These are phyloP conservation scores for Neosalanx taihuensis DNA, from an alignment of 2,797 vertebrate species.

Conservation along the genomic window DNA sequence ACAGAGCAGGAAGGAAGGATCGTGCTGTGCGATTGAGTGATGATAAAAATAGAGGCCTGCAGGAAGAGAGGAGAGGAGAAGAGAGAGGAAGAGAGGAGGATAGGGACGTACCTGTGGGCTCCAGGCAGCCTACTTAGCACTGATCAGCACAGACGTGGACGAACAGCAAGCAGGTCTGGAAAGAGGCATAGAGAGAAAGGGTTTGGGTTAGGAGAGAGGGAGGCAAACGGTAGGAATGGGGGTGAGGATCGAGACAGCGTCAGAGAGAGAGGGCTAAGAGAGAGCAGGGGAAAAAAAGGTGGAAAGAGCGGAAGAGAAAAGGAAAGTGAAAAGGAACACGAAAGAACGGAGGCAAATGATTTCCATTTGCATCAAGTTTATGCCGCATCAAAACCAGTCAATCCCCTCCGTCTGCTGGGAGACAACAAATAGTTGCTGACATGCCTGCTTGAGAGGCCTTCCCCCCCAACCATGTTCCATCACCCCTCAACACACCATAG, in stretches of 20 bases:
- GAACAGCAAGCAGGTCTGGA: slow-evolving; percentile 22
- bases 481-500: slow-evolving; percentile 2
- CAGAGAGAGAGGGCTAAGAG: neutral
- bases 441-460: slow-evolving; percentile 19
- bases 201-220: slow-evolving; percentile 5
- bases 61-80: slow-evolving; percentile 20
- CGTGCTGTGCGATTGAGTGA: slow-evolving; percentile 38
- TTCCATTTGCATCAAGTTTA: slow-evolving; percentile 47
- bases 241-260: neutral
- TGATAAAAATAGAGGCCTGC: slow-evolving; percentile 68
- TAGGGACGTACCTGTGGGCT: slow-evolving; percentile 63
- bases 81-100: slow-evolving; percentile 18
- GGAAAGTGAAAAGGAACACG: slow-evolving; percentile 32
- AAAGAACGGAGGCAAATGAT: slow-evolving; percentile 19
- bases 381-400: slow-evolving; percentile 43
- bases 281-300: slow-evolving; percentile 7
- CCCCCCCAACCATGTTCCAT: slow-evolving; percentile 5
- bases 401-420: slow-evolving; percentile 47
- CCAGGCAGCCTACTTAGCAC: slow-evolving; percentile 58
- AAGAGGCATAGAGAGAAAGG: slow-evolving; percentile 20
- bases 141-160: slow-evolving; percentile 48
- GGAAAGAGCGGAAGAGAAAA: slow-evolving; percentile 6
- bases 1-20: slow-evolving; percentile 34
- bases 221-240: slow-evolving; percentile 17
- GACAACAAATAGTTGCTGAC: slow-evolving; percentile 32